Base-by-base conservation (phyloP, 2,888 invertebrate species). In the Diaphora mendica region DNA sequence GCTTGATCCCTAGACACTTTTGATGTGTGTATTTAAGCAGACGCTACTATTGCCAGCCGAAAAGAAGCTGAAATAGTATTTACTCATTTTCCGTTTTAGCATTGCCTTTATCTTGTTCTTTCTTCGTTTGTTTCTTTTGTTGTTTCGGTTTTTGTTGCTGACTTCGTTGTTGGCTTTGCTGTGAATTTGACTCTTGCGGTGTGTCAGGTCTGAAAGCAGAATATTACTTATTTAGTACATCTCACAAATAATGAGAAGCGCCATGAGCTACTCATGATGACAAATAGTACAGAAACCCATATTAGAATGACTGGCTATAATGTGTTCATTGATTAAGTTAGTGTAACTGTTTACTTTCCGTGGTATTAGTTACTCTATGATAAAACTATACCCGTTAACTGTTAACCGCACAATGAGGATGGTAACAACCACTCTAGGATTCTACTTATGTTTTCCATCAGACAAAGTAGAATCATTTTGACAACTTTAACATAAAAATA, bases 31-130 rank as follows among this genome's bases (percentile, higher is more conserved):
- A 44, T 3, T 15, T 44, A 80, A 79, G 78, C 83, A 64, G 79
- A 74, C 20, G 74, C 76, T 73, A 76, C 74, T 78, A 71, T 73
- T 74, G 74, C 44, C 39, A 79, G 73, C 80, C 78, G 67, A 80
- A 73, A 76, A 77, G 62, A 70, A 75, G 73, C 77, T 74, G 68
- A 48, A 33, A 70, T 39, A 71, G 33, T 35, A 72, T 73, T 82
- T 80, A 85, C 67, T 83, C 80, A 15, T 80, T 78, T 26, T 85
- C 78, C 66, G 81, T 73, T 11, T 74, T 73, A 3, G 44, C 76
- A 33, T 11, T 73, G 23, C 75, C 70, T 33, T 78, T 78, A 39
- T 85, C 80, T 23, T 77, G 80, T 5, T 76, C 71, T 7, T 48
- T 15, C 20, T 48, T 48, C 20, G 15, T 17, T 20, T 48, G 48